Conservation (phyloP, 1,140 invertebrate genomes). For the Lordiphosa stackelbergi region DNA sequence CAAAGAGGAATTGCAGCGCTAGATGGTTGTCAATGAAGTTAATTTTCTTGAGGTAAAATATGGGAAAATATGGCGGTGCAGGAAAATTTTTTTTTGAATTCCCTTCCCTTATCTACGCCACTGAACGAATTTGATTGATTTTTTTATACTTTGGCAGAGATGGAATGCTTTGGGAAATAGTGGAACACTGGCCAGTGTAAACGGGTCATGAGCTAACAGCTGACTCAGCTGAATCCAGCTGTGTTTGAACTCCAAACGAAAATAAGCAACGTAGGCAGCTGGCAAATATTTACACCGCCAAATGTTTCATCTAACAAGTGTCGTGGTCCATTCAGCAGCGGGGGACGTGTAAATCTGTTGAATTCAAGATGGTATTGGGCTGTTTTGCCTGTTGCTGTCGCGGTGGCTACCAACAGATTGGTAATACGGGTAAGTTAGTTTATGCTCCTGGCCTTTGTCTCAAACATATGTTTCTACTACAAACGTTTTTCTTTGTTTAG, state of each 20-base stretch:
- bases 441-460: neutral
- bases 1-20: too few relatives aligned
- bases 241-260: neutral
- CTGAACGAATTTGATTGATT: too few relatives aligned
- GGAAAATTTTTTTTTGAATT: too few relatives aligned
- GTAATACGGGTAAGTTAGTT: slow-evolving; percentile 41
- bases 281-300: neutral
- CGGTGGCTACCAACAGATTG: slow-evolving; percentile 62
- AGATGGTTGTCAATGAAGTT: too few relatives aligned
- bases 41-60: too few relatives aligned
- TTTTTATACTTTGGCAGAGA: too few relatives aligned
- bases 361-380: slow-evolving; percentile 48
- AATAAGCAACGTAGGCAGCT: neutral
- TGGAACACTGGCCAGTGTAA: too few relatives aligned
- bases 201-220: neutral
- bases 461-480: neutral
- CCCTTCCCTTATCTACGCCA: too few relatives aligned
- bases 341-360: neutral
- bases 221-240: slow-evolving; percentile 2
- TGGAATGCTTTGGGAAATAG: too few relatives aligned
- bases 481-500: slow-evolving; percentile 24
- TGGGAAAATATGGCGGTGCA: too few relatives aligned
- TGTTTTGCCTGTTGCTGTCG: slow-evolving; percentile 51
- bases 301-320: neutral
- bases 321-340: neutral